Evolutionary conservation across 2,113 vertebrate species (phyloP).

Genomic region (Opisthocomus hoazin): DNA sequence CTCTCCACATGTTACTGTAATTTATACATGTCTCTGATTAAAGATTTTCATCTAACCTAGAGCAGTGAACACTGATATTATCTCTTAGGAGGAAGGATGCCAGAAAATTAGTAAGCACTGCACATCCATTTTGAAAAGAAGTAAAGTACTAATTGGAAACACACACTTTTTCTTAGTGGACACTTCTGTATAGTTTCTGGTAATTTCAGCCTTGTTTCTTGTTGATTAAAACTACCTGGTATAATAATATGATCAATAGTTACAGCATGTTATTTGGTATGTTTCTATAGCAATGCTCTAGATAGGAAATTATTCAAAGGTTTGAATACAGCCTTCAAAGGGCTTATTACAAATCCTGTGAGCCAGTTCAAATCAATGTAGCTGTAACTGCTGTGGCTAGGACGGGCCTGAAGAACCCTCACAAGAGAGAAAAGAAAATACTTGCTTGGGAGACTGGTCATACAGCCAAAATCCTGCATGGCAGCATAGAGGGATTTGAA

Average conservation of each 20-base stretch:
- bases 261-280: background rate
- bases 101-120: background rate
- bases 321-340: background rate
- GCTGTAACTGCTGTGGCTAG: background rate
- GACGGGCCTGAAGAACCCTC: background rate
- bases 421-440: background rate
- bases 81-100: background rate
- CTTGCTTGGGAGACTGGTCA: background rate
- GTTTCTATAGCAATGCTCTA: background rate
- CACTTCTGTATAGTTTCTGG: background rate
- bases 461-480: rapidly evolving
- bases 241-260: background rate
- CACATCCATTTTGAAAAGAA: background rate
- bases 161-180: background rate
- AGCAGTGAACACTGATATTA: background rate
- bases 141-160: background rate
- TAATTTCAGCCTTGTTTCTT: background rate
- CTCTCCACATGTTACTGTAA: background rate
- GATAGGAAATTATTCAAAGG: background rate
- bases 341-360: background rate
- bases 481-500: background rate
- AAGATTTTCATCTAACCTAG: background rate
- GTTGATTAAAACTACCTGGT: background rate
- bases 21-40: background rate
- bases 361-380: background rate